Conservation (phyloP, 2,797 vertebrate species). For the Otolemur crassicaudatus region DNA sequence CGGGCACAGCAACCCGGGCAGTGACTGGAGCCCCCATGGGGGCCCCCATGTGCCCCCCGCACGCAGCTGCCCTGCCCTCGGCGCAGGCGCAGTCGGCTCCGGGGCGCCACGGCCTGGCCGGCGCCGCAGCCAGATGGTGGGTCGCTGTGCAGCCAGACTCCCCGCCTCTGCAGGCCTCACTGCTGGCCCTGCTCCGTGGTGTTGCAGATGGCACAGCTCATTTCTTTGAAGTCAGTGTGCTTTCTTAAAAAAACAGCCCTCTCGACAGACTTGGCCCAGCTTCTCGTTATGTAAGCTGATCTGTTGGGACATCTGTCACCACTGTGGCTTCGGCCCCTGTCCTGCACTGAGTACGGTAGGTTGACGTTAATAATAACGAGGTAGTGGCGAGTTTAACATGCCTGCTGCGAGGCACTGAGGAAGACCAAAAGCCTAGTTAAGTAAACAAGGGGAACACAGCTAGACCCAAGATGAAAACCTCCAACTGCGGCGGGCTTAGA, state of each 20-base stretch:
- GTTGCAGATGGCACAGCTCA: slow-evolving; percentile 89
- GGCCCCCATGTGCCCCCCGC: too few species aligned
- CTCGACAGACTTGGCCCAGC: slow-evolving; percentile 86
- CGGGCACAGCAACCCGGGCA: slow-evolving; percentile 68
- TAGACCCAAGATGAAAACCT: slow-evolving; percentile 47
- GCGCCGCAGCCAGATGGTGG: slow-evolving; percentile 89
- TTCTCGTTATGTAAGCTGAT: slow-evolving; percentile 87
- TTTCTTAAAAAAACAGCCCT: slow-evolving; percentile 82
- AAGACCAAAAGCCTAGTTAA: slow-evolving; percentile 72
- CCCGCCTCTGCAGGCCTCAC: slow-evolving; percentile 79
- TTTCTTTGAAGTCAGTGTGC: slow-evolving; percentile 89
- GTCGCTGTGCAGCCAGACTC: slow-evolving; percentile 81
- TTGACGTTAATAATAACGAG: slow-evolving; percentile 82
- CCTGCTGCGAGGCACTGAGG: slow-evolving; percentile 54
- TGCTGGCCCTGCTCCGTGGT: slow-evolving; percentile 85
- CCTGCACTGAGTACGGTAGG: slow-evolving; percentile 74
- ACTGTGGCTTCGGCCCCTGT: slow-evolving; percentile 81
- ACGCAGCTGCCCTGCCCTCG: too few species aligned
- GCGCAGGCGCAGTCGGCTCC: too few species aligned
- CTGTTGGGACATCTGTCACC: slow-evolving; percentile 86
- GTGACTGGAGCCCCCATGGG: too few species aligned
- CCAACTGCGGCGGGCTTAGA: slow-evolving; percentile 27
- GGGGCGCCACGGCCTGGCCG: slow-evolving; percentile 86
- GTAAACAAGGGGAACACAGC: slow-evolving; percentile 61
- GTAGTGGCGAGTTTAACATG: slow-evolving; percentile 78